phyloP scores from a whole-genome alignment of 2,113 vertebrate genomes.

The Formicarius rufipectus region DNA sequence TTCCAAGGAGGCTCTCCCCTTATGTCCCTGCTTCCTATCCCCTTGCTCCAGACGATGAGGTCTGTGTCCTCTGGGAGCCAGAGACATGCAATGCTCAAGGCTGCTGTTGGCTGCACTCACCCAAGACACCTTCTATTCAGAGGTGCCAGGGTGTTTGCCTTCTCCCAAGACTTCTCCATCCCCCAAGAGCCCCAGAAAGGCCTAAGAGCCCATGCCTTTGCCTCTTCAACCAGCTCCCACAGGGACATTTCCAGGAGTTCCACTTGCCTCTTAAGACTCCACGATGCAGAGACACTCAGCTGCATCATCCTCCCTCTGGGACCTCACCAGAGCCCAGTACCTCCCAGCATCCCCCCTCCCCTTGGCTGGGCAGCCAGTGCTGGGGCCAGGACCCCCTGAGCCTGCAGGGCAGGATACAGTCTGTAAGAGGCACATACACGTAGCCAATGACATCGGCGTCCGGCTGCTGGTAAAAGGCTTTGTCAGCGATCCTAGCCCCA shows the following conservation, averaged over 20 bases:
- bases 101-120: neutral
- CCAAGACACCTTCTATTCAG: neutral
- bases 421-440: conserved; percentile 88
- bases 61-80: neutral
- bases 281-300: neutral
- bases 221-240: neutral
- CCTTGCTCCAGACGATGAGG: neutral
- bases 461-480: conserved; percentile 99
- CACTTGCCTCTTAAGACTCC: neutral
- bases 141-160: neutral
- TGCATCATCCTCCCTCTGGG: neutral
- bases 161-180: neutral
- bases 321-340: neutral
- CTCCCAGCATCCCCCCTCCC: neutral
- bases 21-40: neutral
- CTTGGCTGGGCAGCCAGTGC: neutral
- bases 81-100: neutral
- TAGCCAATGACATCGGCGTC: conserved; percentile 97
- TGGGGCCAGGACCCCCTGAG: neutral
- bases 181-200: neutral
- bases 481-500: conserved; percentile 94
- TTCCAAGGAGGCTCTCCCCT: neutral
- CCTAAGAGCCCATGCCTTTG: neutral
- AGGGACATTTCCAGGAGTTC: neutral
- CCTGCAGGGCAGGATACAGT: neutral